Evolutionary conservation across 2,888 invertebrate species (phyloP), one percentile per base, ranked within the genome.

Genomic region (Mylabris sibirica): DNA sequence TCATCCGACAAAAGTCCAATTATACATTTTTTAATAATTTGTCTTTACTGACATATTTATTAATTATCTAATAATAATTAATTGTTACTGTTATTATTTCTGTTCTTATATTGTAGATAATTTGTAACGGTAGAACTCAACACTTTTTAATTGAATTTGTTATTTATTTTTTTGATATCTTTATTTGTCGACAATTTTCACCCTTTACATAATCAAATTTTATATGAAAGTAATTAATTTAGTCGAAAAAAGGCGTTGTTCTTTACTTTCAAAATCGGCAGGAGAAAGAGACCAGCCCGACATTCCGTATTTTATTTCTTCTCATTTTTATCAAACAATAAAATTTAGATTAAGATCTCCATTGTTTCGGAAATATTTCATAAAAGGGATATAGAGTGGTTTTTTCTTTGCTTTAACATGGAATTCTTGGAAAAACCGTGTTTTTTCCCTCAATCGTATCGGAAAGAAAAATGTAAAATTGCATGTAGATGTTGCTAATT

Each of bases 401-500:
- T 64, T 64, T 20, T 63, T 44, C 59, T 64, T 66, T 64, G 64
- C 60, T 66, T 66, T 26, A 30, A 60, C 61, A 69, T 63, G 57
- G 66, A 59, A 69, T 69, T 69, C 69, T 20, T 4, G 63, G 69
- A 67, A 69, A 66, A 66, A 66, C 20, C 60, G 24, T n/a, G 65
- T 41, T 63, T 68, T 59, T 20, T 63, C 65, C 63, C 44, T 60
- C 44, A 64, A 49, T 49, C 60, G 61, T 24, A 66, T 60, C 53
- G 72, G 72, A 72, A 75, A 73, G 66, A 72, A 60, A 22, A 38
- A 60, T 34, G 67, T 72, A 65, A 1, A 38, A 38, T 5, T 38
- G 38, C 38, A 38, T 38, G 38, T 38, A 3, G 38, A 35, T 20
- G 41, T 63, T 66, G 64, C 74, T 76, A 77, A 77, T 77, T 77